phyloP scores from a whole-genome alignment of 2,888 invertebrate genomes.

The Hipparchia semele region DNA sequence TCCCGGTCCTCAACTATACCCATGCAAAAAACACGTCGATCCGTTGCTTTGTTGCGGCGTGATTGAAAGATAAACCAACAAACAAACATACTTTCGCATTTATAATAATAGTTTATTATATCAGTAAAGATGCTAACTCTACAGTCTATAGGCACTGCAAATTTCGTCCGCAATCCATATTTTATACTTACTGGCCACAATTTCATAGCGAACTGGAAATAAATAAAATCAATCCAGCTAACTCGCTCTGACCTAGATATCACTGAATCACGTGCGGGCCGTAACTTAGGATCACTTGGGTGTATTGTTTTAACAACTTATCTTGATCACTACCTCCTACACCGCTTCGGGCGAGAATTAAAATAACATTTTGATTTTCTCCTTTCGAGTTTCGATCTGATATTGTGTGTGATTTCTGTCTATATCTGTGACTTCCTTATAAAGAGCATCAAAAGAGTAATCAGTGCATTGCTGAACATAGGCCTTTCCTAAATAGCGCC shows the following conservation, averaged over 20 bases:
- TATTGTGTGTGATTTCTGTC: neutral
- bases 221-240: slow-evolving; percentile 18
- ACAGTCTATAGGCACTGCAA: neutral
- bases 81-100: too few relatives aligned
- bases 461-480: too few relatives aligned
- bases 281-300: slow-evolving; percentile 13
- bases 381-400: neutral
- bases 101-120: too few relatives aligned
- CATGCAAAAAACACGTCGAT: too few relatives aligned
- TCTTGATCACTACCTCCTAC: neutral
- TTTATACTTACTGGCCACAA: neutral
- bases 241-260: slow-evolving; percentile 16
- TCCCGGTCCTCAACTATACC: too few relatives aligned
- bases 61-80: too few relatives aligned
- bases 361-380: slow-evolving; percentile 7
- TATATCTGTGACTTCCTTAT: neutral
- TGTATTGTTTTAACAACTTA: slow-evolving; percentile 13
- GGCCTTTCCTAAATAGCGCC: too few relatives aligned
- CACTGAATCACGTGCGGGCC: slow-evolving; percentile 5
- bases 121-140: neutral
- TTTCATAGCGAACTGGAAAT: slow-evolving; percentile 5
- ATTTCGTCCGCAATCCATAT: neutral
- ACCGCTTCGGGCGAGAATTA: neutral
- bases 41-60: too few relatives aligned
- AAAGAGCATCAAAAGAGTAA: too few relatives aligned